These are phyloP conservation scores for Neoaliturus tenellus DNA, from an alignment of 2,888 invertebrate species.

Conservation along the genomic window DNA sequence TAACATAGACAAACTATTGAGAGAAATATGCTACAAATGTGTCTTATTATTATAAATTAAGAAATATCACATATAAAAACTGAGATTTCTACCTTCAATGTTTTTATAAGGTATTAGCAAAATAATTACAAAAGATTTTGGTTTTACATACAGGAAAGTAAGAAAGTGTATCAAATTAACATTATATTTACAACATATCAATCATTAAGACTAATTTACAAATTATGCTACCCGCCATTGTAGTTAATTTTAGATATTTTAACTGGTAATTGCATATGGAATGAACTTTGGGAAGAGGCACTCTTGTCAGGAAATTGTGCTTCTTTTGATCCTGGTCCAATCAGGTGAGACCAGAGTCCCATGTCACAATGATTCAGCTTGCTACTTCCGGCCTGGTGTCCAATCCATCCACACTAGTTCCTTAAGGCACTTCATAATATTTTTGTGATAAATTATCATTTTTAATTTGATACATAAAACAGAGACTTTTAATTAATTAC, in stretches of 20 bases:
- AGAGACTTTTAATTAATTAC: slow-evolving; percentile 12
- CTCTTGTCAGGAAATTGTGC: slow-evolving; percentile 45
- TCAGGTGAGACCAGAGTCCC: not conserved
- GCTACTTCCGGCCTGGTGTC: not conserved
- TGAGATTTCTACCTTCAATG: not conserved
- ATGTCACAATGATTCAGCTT: not conserved
- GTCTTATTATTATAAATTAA: too few species aligned
- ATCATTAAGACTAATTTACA: not conserved
- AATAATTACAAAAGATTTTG: not conserved
- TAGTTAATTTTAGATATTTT: not conserved
- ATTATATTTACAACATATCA: not conserved
- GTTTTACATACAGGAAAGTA: not conserved
- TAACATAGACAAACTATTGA: too few species aligned
- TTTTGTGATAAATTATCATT: not conserved
- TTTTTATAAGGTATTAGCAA: not conserved
- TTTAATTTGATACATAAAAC: not conserved
- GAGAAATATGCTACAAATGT: too few species aligned
- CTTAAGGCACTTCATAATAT: slow-evolving; percentile 50
- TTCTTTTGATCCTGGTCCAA: not conserved
- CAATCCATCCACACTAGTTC: not conserved
- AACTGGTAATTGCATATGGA: not conserved
- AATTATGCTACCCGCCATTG: not conserved
- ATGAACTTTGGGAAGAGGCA: slow-evolving; percentile 36
- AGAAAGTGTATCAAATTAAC: not conserved
- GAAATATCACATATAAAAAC: not conserved